These are phyloP conservation scores for Brachionus koreanus DNA, from an alignment of 1,140 invertebrate genomes.

Conservation along the genomic window DNA sequence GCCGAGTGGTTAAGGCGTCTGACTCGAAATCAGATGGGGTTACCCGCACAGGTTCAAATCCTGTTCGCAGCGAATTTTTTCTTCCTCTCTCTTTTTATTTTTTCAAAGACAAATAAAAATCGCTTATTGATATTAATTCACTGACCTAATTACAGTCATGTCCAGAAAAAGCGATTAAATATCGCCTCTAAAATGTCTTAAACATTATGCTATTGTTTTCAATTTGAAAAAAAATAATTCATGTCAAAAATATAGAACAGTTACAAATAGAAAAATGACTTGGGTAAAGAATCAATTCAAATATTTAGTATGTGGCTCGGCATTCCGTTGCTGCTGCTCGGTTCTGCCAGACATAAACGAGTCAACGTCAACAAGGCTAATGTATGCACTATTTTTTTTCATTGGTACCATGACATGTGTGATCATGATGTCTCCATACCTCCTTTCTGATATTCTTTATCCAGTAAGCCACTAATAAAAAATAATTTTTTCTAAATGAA, in stretches of 20 bases:
- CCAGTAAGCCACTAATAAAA: neutral
- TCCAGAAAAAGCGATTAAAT: conserved; percentile 13
- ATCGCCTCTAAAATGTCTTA: neutral
- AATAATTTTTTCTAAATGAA: no score
- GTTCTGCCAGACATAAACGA: conserved; percentile 57
- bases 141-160: conserved; percentile 21
- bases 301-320: conserved; percentile 27
- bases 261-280: neutral
- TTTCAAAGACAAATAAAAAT: neutral
- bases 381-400: conserved; percentile 59
- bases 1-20: no score
- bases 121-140: neutral
- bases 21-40: no score
- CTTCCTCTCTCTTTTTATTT: neutral
- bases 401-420: conserved; percentile 56
- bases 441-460: conserved; percentile 52
- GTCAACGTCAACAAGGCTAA: conserved; percentile 59
- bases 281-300: conserved; percentile 14
- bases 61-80: no score
- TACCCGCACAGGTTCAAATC: no score
- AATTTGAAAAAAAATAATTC: neutral
- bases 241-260: conserved; percentile 34
- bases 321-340: conserved; percentile 52
- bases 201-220: neutral
- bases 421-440: conserved; percentile 57